These are phyloP conservation scores for Morpho deidamia DNA, from an alignment of 2,888 invertebrate genomes.

Conservation along the genomic window DNA sequence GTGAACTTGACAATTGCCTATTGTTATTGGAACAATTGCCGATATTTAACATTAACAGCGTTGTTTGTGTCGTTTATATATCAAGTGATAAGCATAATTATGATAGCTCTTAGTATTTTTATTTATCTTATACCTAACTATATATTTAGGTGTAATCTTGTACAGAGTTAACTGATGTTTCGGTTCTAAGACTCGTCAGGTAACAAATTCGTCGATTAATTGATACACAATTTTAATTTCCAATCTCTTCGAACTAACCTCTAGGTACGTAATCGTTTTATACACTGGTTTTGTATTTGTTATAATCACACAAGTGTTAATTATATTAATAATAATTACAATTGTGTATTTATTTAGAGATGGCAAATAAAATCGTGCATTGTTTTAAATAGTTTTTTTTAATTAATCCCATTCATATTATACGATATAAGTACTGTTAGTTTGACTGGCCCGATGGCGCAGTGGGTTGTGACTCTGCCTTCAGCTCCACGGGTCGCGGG, in stretches of 20 bases:
- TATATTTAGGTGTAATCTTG: constrained; percentile 43
- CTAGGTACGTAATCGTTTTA: constrained; percentile 30
- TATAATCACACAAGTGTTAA: constrained; percentile 43
- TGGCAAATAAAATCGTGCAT: constrained; percentile 68
- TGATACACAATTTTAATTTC: constrained; percentile 72
- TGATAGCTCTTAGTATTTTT: constrained; percentile 35
- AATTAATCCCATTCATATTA: constrained; percentile 15
- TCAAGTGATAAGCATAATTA: constrained; percentile 58
- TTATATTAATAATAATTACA: constrained; percentile 52
- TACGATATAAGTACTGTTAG: too few relatives aligned
- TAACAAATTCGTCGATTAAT: constrained; percentile 44
- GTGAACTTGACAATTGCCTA: constrained; percentile 19
- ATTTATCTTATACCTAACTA: constrained; percentile 52
- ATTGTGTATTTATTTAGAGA: constrained; percentile 73
- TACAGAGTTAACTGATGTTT: constrained; percentile 51
- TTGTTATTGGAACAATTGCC: constrained; percentile 31
- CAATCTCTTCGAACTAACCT: constrained; percentile 28
- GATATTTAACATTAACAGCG: constrained; percentile 40
- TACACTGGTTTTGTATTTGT: constrained; percentile 27
- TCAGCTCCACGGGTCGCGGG: too few relatives aligned
- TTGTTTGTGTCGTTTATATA: constrained; percentile 39
- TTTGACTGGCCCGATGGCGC: too few relatives aligned
- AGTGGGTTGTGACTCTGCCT: too few relatives aligned
- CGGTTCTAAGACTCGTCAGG: constrained; percentile 64
- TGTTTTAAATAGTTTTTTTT: constrained; percentile 47